Percentiles rank a stretch among this genome's conserved stretches.
These are phyloP conservation scores for Tachypleus tridentatus DNA, from an alignment of 1,140 invertebrate genomes.

Conservation along the genomic window DNA sequence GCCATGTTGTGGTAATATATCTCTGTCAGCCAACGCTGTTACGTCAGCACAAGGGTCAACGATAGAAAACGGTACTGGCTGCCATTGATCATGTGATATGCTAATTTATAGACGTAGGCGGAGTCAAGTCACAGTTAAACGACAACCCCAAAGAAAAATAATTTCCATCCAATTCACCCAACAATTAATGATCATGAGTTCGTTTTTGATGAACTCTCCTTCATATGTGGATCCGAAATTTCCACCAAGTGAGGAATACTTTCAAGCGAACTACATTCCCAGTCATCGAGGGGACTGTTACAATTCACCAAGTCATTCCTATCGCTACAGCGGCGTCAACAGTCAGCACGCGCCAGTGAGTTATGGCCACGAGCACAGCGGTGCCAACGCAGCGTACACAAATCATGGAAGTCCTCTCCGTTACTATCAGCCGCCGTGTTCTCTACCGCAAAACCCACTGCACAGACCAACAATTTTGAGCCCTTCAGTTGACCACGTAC, in stretches of 20 bases:
- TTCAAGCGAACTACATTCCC: constrained; percentile 67
- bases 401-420: constrained; percentile 10
- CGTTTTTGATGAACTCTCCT: constrained; percentile 70
- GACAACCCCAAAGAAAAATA: constrained; percentile 34
- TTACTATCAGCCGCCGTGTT: constrained; percentile 9
- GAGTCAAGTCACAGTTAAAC: constrained; percentile 28
- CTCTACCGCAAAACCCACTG: constrained; percentile 9
- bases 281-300: constrained; percentile 29
- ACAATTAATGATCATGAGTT: constrained; percentile 64
- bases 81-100: constrained; percentile 42
- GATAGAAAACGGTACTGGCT: constrained; percentile 36
- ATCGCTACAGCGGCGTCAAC: constrained; percentile 14
- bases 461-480: constrained; percentile 6
- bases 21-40: constrained; percentile 12
- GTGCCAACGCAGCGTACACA: neutral
- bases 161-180: constrained; percentile 39
- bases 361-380: constrained; percentile 6
- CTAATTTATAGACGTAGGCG: constrained; percentile 43
- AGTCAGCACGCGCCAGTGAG: constrained; percentile 1
- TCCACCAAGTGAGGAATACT: constrained; percentile 74
- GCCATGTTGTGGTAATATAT: constrained; percentile 12
- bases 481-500: constrained; percentile 13
- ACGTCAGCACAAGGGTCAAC: constrained; percentile 14
- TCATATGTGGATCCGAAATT: constrained; percentile 53
- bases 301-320: constrained; percentile 1